Evolutionary conservation across 2,797 vertebrate species (phyloP).

Genomic region (Pampus argenteus): DNA sequence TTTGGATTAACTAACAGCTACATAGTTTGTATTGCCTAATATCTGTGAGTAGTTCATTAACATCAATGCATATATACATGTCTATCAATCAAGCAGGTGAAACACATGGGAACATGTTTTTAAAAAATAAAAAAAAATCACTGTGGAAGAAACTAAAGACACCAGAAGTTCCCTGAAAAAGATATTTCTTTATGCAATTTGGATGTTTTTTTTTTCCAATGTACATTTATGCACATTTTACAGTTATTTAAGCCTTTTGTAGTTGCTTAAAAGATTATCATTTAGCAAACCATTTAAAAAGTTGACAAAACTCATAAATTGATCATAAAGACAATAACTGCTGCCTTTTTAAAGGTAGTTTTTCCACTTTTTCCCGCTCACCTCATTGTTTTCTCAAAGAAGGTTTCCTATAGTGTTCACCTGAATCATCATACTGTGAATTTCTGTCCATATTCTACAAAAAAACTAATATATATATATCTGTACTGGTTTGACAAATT

Average conservation of each 20-base stretch:
- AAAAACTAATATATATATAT: neutral
- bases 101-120: constrained; percentile 27
- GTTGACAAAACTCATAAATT: constrained; percentile 11
- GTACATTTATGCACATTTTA: constrained; percentile 11
- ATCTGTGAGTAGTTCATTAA: constrained; percentile 9
- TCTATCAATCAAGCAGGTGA: neutral
- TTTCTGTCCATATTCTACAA: neutral
- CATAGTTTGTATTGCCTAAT: constrained; percentile 6
- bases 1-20: constrained; percentile 1
- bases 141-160: constrained; percentile 10
- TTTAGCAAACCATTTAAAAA: constrained; percentile 12
- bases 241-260: constrained; percentile 12
- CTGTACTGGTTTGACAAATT: neutral
- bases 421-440: constrained; percentile 1
- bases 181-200: neutral
- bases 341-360: neutral
- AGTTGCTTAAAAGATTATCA: constrained; percentile 10
- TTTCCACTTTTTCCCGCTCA: constrained; percentile 4
- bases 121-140: constrained; percentile 5
- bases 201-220: too few species aligned
- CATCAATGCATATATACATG: constrained; percentile 31
- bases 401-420: neutral
- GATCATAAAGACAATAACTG: constrained; percentile 9
- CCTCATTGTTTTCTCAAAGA: constrained; percentile 4
- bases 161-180: constrained; percentile 34